Base-by-base conservation (phyloP, 30 jellyfish, hydroid and myxozoan genomes). In the Aurelia aurita complex sp. Pacific region DNA sequence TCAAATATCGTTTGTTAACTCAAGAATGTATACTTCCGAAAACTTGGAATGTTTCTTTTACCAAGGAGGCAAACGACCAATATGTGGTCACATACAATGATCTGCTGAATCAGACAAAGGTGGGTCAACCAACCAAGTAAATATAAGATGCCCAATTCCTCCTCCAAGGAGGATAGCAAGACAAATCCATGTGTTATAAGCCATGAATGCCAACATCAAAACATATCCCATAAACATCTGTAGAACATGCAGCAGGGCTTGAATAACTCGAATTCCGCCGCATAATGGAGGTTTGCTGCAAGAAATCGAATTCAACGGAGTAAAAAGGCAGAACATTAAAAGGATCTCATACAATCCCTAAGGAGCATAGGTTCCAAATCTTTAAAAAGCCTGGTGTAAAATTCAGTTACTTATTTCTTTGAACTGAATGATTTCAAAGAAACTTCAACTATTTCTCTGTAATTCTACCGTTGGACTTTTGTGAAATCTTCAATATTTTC, bases 151-250 rank as follows among this genome's bases (percentile, higher is more conserved):
- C 53, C 99, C 99, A 14, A 80, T 36, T 0, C 99, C 99, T 50
- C 96, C 96, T 34, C 99, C 99, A 23, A 95, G 67, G 43, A 95
- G 91, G 55, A 95, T 79, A 42, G 96, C 96, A 53, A 95, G 69
- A 68, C 97, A 90, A 15, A 95, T 69, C 99, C 99, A 95, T 10
- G 86, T 96, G 67, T 95, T 95, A 76, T 85, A 95, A 15, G 98
- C 95, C 99, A 95, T 95, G 62, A 95, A 85, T 64, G 99, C 99
- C 79, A 95, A 66, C 99, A 95, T 95, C 46, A 95, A 87, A 17
- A 95, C 32, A 74, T 95, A 95, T 2, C 99, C 99, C 74, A 90
- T 69, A 74, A 89, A 87, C 82, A 95, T 88, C 61, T 89, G 98
- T 64, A 89, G 74, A 89, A 89, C 79, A 60, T 95, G 98, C 65